Conservation (phyloP, 53 echinoderm and acorn worm species). For the Stichopus horrens region DNA sequence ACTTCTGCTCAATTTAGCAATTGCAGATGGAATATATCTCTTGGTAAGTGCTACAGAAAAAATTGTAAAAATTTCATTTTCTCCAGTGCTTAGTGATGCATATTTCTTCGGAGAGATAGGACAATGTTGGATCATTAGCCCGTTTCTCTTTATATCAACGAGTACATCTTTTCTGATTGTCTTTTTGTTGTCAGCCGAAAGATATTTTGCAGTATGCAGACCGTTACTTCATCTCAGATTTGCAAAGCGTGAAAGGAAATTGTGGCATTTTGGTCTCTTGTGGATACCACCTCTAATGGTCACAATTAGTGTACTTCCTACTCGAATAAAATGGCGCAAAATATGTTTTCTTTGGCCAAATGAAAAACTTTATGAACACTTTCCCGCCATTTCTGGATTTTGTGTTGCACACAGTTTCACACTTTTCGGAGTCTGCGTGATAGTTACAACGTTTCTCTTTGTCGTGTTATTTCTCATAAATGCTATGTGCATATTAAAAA, state of each 20-base stretch:
- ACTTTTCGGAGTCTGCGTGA: neutral
- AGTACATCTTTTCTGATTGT: slow-evolving; percentile 1
- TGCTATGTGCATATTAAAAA: neutral
- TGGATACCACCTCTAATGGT: neutral
- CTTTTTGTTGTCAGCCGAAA: slow-evolving; percentile 5
- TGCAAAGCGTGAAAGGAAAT: neutral
- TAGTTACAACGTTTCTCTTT: neutral
- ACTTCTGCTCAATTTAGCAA: too few relatives aligned
- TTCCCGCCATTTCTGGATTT: neutral
- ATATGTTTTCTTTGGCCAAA: slow-evolving; percentile 10
- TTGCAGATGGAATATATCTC: too few relatives aligned
- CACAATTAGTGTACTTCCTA: neutral
- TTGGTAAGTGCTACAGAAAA: too few relatives aligned
- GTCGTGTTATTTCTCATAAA: neutral
- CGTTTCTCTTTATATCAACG: neutral
- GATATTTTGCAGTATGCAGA: slow-evolving; percentile 20
- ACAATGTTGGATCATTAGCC: slow-evolving; percentile 5
- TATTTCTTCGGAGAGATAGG: slow-evolving; percentile 5
- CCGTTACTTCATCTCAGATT: neutral
- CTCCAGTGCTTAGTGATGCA: neutral
- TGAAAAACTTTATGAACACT: neutral
- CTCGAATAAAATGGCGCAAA: neutral
- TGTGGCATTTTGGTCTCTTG: neutral
- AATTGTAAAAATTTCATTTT: neutral
- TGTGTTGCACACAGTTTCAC: neutral